Conservation (phyloP, 1,140 invertebrate genomes). For the Brachionus angularis region DNA sequence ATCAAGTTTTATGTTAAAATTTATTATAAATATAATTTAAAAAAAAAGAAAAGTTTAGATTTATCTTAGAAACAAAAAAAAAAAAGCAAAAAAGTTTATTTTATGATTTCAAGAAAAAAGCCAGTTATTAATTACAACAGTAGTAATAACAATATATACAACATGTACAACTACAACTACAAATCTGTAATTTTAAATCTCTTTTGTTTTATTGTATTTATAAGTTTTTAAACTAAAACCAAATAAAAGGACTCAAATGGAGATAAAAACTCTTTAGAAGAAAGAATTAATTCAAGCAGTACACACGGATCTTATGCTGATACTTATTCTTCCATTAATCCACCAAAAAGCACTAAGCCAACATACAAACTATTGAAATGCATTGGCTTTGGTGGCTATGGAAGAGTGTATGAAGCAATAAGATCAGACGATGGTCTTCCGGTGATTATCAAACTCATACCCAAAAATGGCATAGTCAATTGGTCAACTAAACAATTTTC, state of each 20-base stretch:
- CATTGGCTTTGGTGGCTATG: constrained; percentile 39
- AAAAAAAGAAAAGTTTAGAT: background rate
- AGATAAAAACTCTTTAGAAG: constrained; percentile 34
- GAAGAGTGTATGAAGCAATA: constrained; percentile 24
- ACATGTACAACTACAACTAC: constrained; percentile 22
- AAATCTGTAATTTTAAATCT: constrained; percentile 10
- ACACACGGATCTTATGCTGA: constrained; percentile 39
- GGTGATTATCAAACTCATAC: constrained; percentile 38
- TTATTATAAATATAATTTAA: background rate
- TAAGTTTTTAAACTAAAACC: no score
- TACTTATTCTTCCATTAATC: constrained; percentile 16
- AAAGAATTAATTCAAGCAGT: constrained; percentile 34
- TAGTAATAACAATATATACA: no score
- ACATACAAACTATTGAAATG: constrained; percentile 39
- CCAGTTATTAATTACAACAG: no score
- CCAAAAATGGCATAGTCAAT: constrained; percentile 39
- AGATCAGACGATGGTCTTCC: constrained; percentile 23
- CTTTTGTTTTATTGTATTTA: no score
- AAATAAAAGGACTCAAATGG: no score
- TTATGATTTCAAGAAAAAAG: constrained; percentile 29
- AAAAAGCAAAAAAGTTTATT: background rate
- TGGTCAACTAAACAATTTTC: constrained; percentile 42
- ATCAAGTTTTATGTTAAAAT: no score
- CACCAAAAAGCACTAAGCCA: background rate
- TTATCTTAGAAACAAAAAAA: background rate